Percentiles rank a stretch among this genome's conserved stretches.
phyloP scores from a whole-genome alignment of 2,888 invertebrate genomes.

The Tetramorium bicarinatum region DNA sequence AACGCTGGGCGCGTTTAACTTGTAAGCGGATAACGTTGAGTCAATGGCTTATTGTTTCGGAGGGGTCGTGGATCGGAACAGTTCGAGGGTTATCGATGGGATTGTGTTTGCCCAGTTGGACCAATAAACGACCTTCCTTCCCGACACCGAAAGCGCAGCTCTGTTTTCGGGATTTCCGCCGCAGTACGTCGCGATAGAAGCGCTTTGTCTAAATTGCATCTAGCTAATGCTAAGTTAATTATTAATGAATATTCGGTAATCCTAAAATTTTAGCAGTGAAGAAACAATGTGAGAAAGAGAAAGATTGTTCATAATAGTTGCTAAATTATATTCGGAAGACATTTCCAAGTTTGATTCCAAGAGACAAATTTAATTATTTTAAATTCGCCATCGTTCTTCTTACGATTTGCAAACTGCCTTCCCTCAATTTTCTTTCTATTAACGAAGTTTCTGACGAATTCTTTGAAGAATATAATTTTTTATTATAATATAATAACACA shows the following conservation, averaged over 20 bases:
- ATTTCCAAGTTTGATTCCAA: conserved; percentile 60
- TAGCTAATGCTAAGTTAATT: conserved; percentile 24
- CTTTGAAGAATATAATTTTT: not conserved
- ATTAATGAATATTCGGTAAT: conserved; percentile 15
- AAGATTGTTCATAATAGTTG: conserved; percentile 17
- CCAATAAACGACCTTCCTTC: conserved; percentile 67
- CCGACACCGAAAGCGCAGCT: conserved; percentile 57
- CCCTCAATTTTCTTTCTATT: not conserved
- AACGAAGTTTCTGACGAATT: not conserved
- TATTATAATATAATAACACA: not conserved
- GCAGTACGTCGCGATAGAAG: conserved; percentile 25
- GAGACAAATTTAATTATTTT: conserved; percentile 66
- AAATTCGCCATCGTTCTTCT: conserved; percentile 2
- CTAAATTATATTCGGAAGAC: conserved; percentile 70
- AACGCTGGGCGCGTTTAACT: conserved; percentile 81
- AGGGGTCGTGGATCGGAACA: conserved; percentile 77
- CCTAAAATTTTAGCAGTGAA: not conserved
- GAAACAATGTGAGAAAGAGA: not conserved
- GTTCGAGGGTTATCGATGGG: conserved; percentile 79
- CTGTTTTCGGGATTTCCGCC: conserved; percentile 62
- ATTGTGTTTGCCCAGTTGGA: conserved; percentile 83
- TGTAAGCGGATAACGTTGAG: conserved; percentile 86
- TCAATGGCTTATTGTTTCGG: conserved; percentile 85
- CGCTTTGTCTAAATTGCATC: conserved; percentile 42
- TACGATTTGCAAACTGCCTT: not conserved